These are phyloP conservation scores for Carapus acus DNA, from an alignment of 2,797 vertebrate species.

Conservation along the genomic window DNA sequence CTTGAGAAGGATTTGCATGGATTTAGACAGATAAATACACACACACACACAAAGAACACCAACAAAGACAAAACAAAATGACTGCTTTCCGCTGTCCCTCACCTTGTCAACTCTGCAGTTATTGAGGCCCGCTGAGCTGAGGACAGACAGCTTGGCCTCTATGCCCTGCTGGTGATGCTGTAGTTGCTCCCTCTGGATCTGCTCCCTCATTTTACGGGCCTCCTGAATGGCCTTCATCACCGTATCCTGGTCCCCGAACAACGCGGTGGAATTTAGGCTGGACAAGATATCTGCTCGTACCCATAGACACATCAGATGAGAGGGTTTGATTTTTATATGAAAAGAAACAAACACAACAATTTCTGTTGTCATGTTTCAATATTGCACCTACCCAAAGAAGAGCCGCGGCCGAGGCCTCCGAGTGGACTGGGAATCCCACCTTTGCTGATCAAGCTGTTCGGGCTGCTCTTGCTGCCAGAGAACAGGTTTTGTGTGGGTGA, in stretches of 20 bases:
- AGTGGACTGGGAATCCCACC: conserved; percentile 86
- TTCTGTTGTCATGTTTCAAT: conserved; percentile 6
- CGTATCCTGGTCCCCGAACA: conserved; percentile 99
- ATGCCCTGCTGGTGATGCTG: conserved; percentile 87
- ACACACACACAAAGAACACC: too few species aligned
- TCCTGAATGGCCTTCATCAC: conserved; percentile 99
- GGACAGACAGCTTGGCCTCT: conserved; percentile 88
- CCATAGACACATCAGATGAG: too few species aligned
- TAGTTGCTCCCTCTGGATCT: conserved; percentile 93
- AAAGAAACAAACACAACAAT: too few species aligned
- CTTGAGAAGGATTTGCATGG: conserved; percentile 20
- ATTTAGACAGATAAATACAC: too few species aligned
- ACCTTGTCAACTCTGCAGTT: conserved; percentile 90
- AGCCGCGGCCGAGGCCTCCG: conserved; percentile 76
- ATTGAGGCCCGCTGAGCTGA: conserved; percentile 88
- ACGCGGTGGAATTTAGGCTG: conserved; percentile 95
- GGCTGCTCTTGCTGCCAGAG: conserved; percentile 85
- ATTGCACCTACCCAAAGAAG: conserved; percentile 82
- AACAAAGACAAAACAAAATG: neutral
- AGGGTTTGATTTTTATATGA: too few species aligned
- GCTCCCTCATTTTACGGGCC: conserved; percentile 98
- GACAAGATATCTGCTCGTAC: conserved; percentile 88
- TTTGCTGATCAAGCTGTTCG: conserved; percentile 77
- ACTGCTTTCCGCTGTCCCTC: conserved; percentile 33
- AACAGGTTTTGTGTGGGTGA: conserved; percentile 90